Base-by-base conservation (phyloP, 2,797 vertebrate genomes). In the Helostoma temminkii region DNA sequence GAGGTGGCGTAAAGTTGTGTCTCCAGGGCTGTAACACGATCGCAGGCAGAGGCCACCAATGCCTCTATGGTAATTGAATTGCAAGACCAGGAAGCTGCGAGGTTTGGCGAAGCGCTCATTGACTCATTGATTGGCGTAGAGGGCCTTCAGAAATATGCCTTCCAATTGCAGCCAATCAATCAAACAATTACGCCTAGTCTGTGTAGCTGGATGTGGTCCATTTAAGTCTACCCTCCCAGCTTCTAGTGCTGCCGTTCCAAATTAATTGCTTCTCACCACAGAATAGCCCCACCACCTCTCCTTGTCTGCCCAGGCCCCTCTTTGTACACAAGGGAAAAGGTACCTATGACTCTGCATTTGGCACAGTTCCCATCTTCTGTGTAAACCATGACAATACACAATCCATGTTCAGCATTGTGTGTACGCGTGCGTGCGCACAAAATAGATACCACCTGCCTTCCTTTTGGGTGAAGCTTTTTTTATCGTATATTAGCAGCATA, bases 141-240 rank as follows among this genome's bases (percentile, higher is more conserved):
- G 88, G 83, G 80, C 80, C 75, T 83, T 90, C 85, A 88, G 89
- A 91, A 91, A 93, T 93, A 90, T 87, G 90, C 88, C 88, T 82
- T 8, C 72, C 78, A 85, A 91, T 91, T 67, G 58, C 24, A 50
- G 77, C 88, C 90, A 91, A 93, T 94, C 93, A 93, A 94, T 94
- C 93, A 93, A 93, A 91, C 91, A 91, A 92, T 94, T 93, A 94
- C 90, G 89, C 78, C 79, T 7, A 11, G 71, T 83, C 81, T 87
- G 89, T 88, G 80, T 79, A 58, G 82, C 88, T 75, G 72, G 68
- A 82, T 62, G 80, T 75, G 78, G 84, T 88, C 88, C 81, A 83
- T 89, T 91, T 91, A 91, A 80, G 82, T 78, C 83, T 86, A 81
- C 84, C 88, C 86, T 85, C 78, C 48, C 42, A 15, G 81, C 73